These are phyloP conservation scores for Rhogogaster chlorosoma DNA, from an alignment of 2,888 invertebrate genomes.

Conservation along the genomic window DNA sequence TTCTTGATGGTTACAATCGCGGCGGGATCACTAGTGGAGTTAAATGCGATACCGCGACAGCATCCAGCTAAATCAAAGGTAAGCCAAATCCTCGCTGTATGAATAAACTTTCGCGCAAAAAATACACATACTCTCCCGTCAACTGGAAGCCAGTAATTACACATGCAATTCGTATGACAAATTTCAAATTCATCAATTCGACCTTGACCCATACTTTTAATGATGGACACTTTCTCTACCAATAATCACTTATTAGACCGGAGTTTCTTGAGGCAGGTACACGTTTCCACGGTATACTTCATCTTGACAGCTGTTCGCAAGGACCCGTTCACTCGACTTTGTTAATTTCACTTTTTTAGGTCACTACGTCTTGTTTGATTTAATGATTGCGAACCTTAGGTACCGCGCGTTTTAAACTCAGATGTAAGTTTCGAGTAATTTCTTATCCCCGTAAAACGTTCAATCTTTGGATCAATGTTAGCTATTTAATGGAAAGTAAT, in stretches of 20 bases:
- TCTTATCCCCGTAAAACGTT: neutral
- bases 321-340: neutral
- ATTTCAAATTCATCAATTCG: constrained; percentile 57
- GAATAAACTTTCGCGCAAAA: neutral
- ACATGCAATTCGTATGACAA: constrained; percentile 3
- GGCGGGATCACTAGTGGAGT: constrained; percentile 8
- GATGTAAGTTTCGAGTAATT: neutral
- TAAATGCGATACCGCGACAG: constrained; percentile 1
- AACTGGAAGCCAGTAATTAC: neutral
- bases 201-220: constrained; percentile 70
- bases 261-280: constrained; percentile 28
- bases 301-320: constrained; percentile 11
- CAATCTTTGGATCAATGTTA: neutral
- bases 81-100: neutral
- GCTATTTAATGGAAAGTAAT: neutral
- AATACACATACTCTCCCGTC: neutral
- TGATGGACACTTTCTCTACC: constrained; percentile 68
- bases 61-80: neutral
- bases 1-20: constrained; percentile 18
- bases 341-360: constrained; percentile 28
- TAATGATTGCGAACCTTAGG: neutral
- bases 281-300: neutral
- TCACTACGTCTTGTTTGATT: neutral
- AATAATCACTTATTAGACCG: constrained; percentile 55
- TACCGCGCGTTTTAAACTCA: neutral